A percentile compares a stretch with the other conserved stretches of the same genome.
Evolutionary conservation across 2,888 invertebrate genomes (phyloP).

Genomic region (Abrostola triplasia): DNA sequence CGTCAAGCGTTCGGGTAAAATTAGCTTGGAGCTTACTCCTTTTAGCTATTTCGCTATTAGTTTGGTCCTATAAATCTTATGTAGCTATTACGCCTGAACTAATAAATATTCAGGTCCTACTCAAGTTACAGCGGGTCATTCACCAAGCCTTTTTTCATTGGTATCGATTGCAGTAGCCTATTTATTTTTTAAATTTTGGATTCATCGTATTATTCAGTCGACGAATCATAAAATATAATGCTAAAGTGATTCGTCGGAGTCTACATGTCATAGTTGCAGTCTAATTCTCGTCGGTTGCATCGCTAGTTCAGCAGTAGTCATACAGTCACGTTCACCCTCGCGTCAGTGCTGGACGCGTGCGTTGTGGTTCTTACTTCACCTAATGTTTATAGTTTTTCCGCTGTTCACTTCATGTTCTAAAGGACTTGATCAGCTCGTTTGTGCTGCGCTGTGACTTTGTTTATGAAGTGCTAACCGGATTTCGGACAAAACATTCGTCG

Average conservation of each 20-base stretch:
- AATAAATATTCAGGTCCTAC: not conserved
- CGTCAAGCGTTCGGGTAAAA: slow-evolving; percentile 60
- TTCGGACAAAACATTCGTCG: slow-evolving; percentile 45
- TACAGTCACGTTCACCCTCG: slow-evolving; percentile 74
- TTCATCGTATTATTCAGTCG: not conserved
- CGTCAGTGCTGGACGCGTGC: slow-evolving; percentile 72
- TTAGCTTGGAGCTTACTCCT: slow-evolving; percentile 52
- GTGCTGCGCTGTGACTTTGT: slow-evolving; percentile 57
- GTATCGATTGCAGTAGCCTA: no score
- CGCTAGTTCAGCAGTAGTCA: slow-evolving; percentile 55
- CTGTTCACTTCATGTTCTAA: slow-evolving; percentile 53
- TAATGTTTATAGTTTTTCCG: slow-evolving; percentile 54
- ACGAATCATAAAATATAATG: not conserved
- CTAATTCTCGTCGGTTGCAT: slow-evolving; percentile 61
- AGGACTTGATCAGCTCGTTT: slow-evolving; percentile 44
- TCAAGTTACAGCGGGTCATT: not conserved
- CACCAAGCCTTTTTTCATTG: no score
- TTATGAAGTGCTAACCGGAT: slow-evolving; percentile 61
- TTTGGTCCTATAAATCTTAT: slow-evolving; percentile 44
- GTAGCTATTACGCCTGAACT: slow-evolving; percentile 16
- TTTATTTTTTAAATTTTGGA: not conserved
- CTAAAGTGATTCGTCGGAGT: slow-evolving; percentile 26
- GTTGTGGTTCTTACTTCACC: slow-evolving; percentile 56
- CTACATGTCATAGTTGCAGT: slow-evolving; percentile 59
- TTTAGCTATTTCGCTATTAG: slow-evolving; percentile 42